A percentile compares a stretch with the other conserved stretches of the same genome.
Conservation (phyloP, 2,888 invertebrate species). For the Lissocephala sabroskyi region DNA sequence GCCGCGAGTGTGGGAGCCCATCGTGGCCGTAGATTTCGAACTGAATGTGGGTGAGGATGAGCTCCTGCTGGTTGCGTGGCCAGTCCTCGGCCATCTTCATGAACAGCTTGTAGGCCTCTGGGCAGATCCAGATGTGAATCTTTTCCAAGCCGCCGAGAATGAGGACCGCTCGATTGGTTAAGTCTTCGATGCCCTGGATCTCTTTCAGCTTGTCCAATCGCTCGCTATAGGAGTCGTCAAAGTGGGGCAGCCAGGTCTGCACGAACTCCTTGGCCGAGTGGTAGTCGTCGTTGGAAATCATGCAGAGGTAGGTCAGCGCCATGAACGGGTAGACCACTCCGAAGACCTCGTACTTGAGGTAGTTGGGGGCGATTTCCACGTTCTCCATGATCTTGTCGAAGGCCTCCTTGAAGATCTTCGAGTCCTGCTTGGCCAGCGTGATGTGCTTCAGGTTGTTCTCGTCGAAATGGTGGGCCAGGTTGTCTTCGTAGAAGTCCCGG, state of each 20-base stretch:
- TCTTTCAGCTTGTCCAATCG: conserved; percentile 28
- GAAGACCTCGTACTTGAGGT: conserved; percentile 26
- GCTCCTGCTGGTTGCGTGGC: conserved; percentile 10
- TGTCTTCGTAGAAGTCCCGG: conserved; percentile 36
- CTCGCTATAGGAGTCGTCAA: conserved; percentile 26
- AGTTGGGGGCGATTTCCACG: conserved; percentile 11
- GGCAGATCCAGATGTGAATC: conserved; percentile 16
- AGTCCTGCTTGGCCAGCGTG: too few relatives aligned
- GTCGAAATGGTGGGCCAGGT: not conserved
- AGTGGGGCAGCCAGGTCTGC: not conserved
- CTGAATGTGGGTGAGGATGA: conserved; percentile 20
- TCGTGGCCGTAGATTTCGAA: not conserved
- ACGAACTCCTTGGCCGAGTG: conserved; percentile 18
- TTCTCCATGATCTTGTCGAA: too few relatives aligned
- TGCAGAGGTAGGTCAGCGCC: conserved; percentile 24
- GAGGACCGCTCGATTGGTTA: conserved; percentile 25
- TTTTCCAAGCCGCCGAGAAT: conserved; percentile 17
- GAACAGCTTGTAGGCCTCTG: conserved; percentile 10
- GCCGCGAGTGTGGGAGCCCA: conserved; percentile 7
- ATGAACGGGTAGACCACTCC: conserved; percentile 33
- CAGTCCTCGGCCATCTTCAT: conserved; percentile 10
- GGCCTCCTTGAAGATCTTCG: too few relatives aligned
- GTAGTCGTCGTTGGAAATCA: conserved; percentile 19
- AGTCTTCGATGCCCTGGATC: conserved; percentile 7
- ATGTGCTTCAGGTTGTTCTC: not conserved